Base-by-base conservation (phyloP, 2,888 invertebrate species). In the Phyto melanocephala region DNA sequence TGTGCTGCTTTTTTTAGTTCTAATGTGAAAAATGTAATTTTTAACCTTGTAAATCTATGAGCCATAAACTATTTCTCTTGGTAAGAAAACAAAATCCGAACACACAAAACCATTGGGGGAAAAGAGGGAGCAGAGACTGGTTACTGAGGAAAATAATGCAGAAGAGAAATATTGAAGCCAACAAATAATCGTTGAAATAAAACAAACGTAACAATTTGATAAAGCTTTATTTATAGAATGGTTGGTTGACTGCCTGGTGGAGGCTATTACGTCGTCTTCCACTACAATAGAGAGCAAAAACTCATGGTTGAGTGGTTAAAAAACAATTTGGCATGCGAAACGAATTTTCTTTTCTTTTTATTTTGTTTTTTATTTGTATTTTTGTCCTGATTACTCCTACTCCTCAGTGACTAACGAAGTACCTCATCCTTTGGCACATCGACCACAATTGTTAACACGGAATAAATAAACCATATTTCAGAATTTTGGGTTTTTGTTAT, bases 301-400 rank as follows among this genome's bases (percentile, higher is more conserved):
- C 40, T 54, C 40, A 71, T 76, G 79, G 42, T 75, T 70, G 71
- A 79, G 71, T 75, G 75, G 75, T 82, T 81, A 80, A 72, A 79
- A 77, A 76, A 56, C 77, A 75, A 82, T 77, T 84, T 80, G 77
- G 81, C 85, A 84, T 80, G 84, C 85, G 80, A 84, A 80, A 52
- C 54, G 37, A 70, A 71, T 67, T 83, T 83, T 84, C 58, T 56
- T 60, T 77, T 24, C 67, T 68, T 62, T 68, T 45, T 42, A 24
- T 50, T 52, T 45, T 17, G 5, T 2, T 22, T 45, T 60, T 47
- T 28, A 24, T 4, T 60, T 35, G 35, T 35, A 24, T 62, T 15
- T 20, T 17, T 50, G 11, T 17, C 15, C n/a, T 24, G 7, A 35
- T 33, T 54, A 28, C 71, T 71, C 50, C 60, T 42, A 33, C 52